Percentiles rank a stretch among this genome's conserved stretches.
phyloP scores from a whole-genome alignment of 2,797 vertebrate species.

The Argentina silus region DNA sequence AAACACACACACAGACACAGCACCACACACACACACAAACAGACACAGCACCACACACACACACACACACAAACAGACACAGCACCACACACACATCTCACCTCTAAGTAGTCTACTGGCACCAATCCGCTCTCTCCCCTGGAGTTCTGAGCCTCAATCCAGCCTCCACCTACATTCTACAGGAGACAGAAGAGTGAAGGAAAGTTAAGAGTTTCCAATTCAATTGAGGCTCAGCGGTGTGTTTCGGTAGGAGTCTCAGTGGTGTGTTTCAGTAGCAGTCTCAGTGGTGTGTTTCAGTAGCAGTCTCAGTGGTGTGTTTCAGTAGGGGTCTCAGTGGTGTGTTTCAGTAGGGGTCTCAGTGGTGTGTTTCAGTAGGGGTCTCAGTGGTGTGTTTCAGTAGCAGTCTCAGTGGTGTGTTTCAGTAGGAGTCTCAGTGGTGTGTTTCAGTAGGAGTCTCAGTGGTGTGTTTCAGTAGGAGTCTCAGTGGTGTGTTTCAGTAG shows the following conservation, averaged over 20 bases:
- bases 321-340: too few relatives aligned
- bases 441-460: too few relatives aligned
- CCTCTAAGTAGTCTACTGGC: constrained; percentile 88
- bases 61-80: too few relatives aligned
- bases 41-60: not conserved
- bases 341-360: too few relatives aligned
- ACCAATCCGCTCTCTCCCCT: constrained; percentile 85
- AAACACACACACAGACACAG: not conserved
- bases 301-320: not conserved
- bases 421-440: too few relatives aligned
- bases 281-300: too few relatives aligned
- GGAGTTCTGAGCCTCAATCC: constrained; percentile 86
- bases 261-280: not conserved
- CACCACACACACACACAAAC: not conserved
- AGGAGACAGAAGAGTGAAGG: not conserved
- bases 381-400: too few relatives aligned
- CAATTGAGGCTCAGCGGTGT: too few relatives aligned
- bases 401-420: too few relatives aligned
- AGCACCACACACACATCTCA: constrained; percentile 52
- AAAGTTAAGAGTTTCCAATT: not conserved
- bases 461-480: too few relatives aligned
- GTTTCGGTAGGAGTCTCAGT: not conserved
- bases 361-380: too few relatives aligned
- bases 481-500: too few relatives aligned
- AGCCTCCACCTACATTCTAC: constrained; percentile 88